A percentile compares a stretch with the other conserved stretches of the same genome.
phyloP scores from a whole-genome alignment of 1,140 invertebrate species.

The Gryllus bimaculatus region DNA sequence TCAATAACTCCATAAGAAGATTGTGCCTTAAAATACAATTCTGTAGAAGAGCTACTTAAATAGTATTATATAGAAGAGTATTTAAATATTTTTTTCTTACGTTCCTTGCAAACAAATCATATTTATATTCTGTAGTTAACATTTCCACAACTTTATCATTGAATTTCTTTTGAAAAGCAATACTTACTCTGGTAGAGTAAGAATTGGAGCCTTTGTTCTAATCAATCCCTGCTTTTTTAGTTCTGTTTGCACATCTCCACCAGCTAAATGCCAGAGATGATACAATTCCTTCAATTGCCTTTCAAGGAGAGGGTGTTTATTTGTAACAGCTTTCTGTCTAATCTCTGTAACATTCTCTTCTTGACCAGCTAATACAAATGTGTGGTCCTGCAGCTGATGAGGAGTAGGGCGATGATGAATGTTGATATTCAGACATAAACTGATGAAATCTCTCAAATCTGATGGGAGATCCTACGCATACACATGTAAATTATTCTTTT shows the following conservation, averaged over 20 bases:
- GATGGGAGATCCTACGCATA: slow-evolving; percentile 39
- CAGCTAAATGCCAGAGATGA: slow-evolving; percentile 90
- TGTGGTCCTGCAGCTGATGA: not conserved
- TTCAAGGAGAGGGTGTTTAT: slow-evolving; percentile 42
- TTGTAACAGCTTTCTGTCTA: slow-evolving; percentile 11
- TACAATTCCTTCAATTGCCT: slow-evolving; percentile 73
- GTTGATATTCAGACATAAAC: slow-evolving; percentile 9
- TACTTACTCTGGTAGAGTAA: slow-evolving; percentile 62
- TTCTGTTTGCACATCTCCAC: slow-evolving; percentile 84
- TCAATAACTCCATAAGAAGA: too few species aligned
- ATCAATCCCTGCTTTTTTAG: slow-evolving; percentile 86
- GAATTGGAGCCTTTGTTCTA: slow-evolving; percentile 64
- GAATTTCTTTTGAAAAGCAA: not conserved
- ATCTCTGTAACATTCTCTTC: not conserved
- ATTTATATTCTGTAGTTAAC: too few species aligned
- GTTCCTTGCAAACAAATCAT: too few species aligned
- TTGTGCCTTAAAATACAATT: too few species aligned
- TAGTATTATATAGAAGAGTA: too few species aligned
- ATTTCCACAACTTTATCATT: too few species aligned
- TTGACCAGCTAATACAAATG: not conserved
- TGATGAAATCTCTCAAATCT: slow-evolving; percentile 11
- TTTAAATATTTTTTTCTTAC: too few species aligned
- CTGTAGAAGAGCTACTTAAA: too few species aligned
- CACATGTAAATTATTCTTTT: not conserved
- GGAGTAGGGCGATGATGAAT: slow-evolving; percentile 7